phyloP scores from a whole-genome alignment of 2,797 vertebrate species.

The Amblyopsis hoosieri region DNA sequence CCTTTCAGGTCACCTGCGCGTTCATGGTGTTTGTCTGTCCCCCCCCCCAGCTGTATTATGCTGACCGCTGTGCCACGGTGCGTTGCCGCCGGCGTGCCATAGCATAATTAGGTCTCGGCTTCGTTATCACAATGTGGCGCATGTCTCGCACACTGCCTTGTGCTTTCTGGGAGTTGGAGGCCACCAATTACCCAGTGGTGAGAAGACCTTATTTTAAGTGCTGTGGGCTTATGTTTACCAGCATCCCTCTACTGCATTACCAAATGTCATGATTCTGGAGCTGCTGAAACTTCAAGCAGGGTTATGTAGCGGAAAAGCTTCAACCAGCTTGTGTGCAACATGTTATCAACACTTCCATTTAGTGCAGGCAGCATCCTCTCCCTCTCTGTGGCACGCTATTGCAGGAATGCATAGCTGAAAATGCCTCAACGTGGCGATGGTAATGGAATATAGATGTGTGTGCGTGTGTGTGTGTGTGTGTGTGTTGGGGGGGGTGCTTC shows the following conservation, averaged over 20 bases:
- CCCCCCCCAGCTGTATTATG: conserved; percentile 64
- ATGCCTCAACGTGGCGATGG: conserved; percentile 28
- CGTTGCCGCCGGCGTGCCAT: conserved; percentile 65
- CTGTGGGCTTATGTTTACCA: conserved; percentile 49
- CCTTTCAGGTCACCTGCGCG: conserved; percentile 74
- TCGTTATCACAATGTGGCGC: conserved; percentile 73
- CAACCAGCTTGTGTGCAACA: conserved; percentile 3
- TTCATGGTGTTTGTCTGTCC: conserved; percentile 14
- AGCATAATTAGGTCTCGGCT: conserved; percentile 79
- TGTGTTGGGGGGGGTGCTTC: conserved; percentile 37
- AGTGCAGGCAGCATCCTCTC: conserved; percentile 8
- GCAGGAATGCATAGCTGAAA: conserved; percentile 48
- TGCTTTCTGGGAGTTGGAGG: conserved; percentile 62
- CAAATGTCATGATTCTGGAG: background rate
- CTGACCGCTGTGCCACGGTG: conserved; percentile 65
- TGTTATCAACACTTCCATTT: conserved; percentile 2
- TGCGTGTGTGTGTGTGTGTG: too few species aligned
- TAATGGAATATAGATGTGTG: conserved; percentile 53
- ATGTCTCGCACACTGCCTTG: conserved; percentile 63
- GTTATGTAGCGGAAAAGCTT: conserved; percentile 1
- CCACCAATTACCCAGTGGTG: conserved; percentile 71
- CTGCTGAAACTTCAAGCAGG: conserved; percentile 27
- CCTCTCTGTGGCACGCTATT: conserved; percentile 22
- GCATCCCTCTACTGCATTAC: background rate
- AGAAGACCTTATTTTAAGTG: conserved; percentile 62